A percentile compares a stretch with the other conserved stretches of the same genome.
Evolutionary conservation across 2,888 invertebrate species (phyloP).

Genomic region (Andrena hattorfiana): DNA sequence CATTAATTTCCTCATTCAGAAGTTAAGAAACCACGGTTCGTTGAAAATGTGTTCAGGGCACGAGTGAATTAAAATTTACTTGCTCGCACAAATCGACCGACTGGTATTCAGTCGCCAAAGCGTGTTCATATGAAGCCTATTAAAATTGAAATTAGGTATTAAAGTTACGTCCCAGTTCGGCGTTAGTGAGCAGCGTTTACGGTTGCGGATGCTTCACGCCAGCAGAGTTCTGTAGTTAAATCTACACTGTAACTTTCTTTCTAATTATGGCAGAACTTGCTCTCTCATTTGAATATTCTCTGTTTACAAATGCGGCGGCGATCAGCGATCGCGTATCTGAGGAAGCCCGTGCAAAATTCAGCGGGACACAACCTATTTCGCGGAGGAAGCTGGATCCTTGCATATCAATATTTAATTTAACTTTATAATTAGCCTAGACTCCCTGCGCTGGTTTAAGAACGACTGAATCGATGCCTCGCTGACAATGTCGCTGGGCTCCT

Average conservation of each 20-base stretch:
- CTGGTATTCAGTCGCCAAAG: neutral
- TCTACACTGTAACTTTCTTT: slow-evolving; percentile 21
- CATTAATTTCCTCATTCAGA: no score
- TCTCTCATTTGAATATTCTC: slow-evolving; percentile 38
- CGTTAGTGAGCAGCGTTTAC: neutral
- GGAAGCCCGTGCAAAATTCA: slow-evolving; percentile 26
- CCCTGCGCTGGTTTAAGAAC: slow-evolving; percentile 41
- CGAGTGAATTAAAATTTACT: neutral
- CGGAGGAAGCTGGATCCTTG: slow-evolving; percentile 37
- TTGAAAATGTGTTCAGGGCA: neutral
- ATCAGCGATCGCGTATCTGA: slow-evolving; percentile 28
- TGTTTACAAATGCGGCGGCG: slow-evolving; percentile 24
- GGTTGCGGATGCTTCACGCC: neutral
- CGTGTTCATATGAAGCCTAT: slow-evolving; percentile 2
- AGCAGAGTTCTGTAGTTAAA: slow-evolving; percentile 6
- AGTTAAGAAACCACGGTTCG: neutral
- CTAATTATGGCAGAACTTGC: slow-evolving; percentile 28
- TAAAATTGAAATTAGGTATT: slow-evolving; percentile 24
- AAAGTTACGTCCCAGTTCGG: slow-evolving; percentile 8
- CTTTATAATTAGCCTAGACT: slow-evolving; percentile 48
- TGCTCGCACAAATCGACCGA: neutral
- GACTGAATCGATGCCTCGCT: slow-evolving; percentile 26
- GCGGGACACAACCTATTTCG: slow-evolving; percentile 25
- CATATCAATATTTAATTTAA: slow-evolving; percentile 59
- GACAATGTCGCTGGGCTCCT: neutral